Percentiles rank a stretch among this genome's conserved stretches.
Evolutionary conservation across 2,888 invertebrate species (phyloP).

Genomic region (Tenthredo scrophulariae): DNA sequence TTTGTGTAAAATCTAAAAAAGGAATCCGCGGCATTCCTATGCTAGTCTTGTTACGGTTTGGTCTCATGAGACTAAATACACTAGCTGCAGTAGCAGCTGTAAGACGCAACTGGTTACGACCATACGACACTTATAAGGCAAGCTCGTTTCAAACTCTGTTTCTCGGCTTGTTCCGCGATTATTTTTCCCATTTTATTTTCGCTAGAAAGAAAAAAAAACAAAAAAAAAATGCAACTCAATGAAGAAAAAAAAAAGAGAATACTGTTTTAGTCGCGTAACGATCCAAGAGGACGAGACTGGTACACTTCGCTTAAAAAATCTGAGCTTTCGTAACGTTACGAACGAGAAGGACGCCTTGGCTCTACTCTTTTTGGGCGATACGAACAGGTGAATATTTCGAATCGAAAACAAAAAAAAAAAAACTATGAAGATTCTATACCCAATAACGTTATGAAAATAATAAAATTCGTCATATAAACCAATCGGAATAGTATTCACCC

Average conservation of each 20-base stretch:
- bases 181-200: constrained; percentile 23
- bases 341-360: constrained; percentile 80
- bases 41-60: constrained; percentile 49
- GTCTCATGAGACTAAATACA: constrained; percentile 46
- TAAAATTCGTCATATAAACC: neutral
- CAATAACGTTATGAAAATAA: neutral
- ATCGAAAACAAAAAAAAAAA: neutral
- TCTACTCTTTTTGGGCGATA: constrained; percentile 79
- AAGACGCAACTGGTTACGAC: constrained; percentile 49
- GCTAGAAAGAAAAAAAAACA: neutral
- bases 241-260: neutral
- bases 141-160: constrained; percentile 29
- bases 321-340: constrained; percentile 78
- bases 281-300: constrained; percentile 79
- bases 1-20: constrained; percentile 44
- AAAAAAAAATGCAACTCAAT: neutral
- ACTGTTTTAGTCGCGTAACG: constrained; percentile 74
- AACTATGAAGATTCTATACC: neutral
- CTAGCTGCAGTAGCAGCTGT: constrained; percentile 20
- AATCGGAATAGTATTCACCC: neutral
- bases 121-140: constrained; percentile 34
- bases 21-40: constrained; percentile 46
- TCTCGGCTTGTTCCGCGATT: constrained; percentile 27
- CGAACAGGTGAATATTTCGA: constrained; percentile 76
- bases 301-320: constrained; percentile 78